A percentile compares a stretch with the other conserved stretches of the same genome.
Conservation (phyloP, 2,797 vertebrate genomes). For the Cyclura pinguis region DNA sequence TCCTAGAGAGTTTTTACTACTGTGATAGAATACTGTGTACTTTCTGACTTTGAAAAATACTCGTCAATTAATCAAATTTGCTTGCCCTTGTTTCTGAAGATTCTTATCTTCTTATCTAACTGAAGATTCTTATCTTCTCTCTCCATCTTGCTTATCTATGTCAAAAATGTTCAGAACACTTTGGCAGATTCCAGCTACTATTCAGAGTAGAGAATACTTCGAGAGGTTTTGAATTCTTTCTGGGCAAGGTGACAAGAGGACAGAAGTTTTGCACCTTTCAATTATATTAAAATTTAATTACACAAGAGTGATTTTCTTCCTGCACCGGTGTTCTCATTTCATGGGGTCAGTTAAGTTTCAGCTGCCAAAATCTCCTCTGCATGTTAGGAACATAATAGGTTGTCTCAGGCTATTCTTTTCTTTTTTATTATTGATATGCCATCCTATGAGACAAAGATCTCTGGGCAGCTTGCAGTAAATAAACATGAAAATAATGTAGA, state of each 20-base stretch:
- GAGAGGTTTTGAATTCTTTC: neutral
- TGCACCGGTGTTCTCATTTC: no score
- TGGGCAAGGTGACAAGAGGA: neutral
- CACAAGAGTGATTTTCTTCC: neutral
- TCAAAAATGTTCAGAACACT: neutral
- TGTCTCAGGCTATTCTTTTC: neutral
- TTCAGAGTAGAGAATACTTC: neutral
- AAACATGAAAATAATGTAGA: neutral
- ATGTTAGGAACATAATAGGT: neutral
- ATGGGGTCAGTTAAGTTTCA: neutral
- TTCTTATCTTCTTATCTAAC: neutral
- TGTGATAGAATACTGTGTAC: neutral
- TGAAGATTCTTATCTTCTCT: neutral
- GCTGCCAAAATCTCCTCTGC: neutral
- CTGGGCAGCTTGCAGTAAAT: neutral
- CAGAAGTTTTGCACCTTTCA: neutral
- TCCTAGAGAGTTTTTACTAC: neutral
- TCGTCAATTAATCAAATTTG: neutral
- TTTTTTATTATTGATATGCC: neutral
- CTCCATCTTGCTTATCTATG: neutral
- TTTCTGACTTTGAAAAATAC: conserved; percentile 31
- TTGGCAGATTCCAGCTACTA: neutral
- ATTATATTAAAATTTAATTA: no score
- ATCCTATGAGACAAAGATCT: neutral
- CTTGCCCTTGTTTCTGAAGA: neutral